These are phyloP conservation scores for Maccullochella peelii DNA, from an alignment of 2,113 vertebrate species.

Conservation along the genomic window DNA sequence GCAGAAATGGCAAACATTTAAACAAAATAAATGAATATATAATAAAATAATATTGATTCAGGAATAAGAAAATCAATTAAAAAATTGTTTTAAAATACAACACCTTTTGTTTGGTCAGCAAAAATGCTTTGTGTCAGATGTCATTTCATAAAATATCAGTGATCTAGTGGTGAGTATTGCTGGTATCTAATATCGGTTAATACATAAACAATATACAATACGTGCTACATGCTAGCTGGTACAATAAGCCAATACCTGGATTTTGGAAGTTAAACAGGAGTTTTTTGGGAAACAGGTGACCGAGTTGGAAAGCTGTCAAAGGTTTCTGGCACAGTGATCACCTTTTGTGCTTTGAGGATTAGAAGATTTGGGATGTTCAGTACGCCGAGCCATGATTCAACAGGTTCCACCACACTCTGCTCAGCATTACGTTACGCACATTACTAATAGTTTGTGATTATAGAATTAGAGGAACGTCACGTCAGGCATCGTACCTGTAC, in stretches of 20 bases:
- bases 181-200: neutral
- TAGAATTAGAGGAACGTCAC: neutral
- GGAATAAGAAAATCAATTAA: too few species aligned
- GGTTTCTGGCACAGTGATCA: neutral
- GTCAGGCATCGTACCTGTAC: neutral
- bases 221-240: neutral
- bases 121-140: neutral
- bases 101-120: neutral
- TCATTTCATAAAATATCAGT: neutral
- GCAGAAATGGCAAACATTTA: too few species aligned
- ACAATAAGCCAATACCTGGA: neutral
- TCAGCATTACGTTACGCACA: too few species aligned
- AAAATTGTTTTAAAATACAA: too few species aligned
- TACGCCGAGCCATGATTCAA: neutral
- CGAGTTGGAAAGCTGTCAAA: constrained; percentile 1
- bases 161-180: neutral
- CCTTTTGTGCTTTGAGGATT: neutral
- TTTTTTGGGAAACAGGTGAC: neutral
- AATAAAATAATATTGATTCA: too few species aligned
- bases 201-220: neutral
- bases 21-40: too few species aligned
- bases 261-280: neutral
- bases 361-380: neutral
- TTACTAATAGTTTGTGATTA: neutral
- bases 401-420: neutral